Conservation (phyloP, 2,797 vertebrate species). For the Sebastes diaconus region DNA sequence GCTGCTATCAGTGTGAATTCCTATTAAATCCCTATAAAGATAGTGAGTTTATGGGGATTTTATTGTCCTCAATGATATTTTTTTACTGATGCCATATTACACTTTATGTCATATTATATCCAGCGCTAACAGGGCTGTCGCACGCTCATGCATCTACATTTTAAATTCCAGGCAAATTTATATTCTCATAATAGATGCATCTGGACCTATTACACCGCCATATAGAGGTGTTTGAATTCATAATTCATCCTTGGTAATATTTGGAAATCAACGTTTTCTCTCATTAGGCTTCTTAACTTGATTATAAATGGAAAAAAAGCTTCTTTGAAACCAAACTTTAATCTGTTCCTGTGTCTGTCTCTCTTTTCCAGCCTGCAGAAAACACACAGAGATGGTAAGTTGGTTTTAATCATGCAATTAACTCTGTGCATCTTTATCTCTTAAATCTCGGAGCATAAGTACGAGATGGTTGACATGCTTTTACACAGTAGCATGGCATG, state of each 20-base stretch:
- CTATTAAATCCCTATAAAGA: not conserved
- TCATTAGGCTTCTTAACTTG: not conserved
- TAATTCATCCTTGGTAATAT: not conserved
- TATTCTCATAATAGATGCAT: not conserved
- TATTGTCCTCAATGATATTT: not conserved
- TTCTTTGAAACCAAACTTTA: not conserved
- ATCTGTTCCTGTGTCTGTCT: not conserved
- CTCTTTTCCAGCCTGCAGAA: slow-evolving; percentile 58
- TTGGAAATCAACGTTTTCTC: not conserved
- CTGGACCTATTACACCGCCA: not conserved
- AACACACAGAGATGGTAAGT: slow-evolving; percentile 68
- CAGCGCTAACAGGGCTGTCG: not conserved
- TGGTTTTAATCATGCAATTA: not conserved
- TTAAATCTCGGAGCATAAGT: not conserved
- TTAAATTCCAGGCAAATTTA: not conserved
- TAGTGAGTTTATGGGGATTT: not conserved
- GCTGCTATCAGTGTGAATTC: not conserved
- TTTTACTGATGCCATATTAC: not conserved
- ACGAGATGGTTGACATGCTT: not conserved
- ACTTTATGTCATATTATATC: not conserved
- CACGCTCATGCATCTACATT: not conserved
- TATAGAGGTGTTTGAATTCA: not conserved
- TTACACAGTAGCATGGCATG: not conserved
- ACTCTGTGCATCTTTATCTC: not conserved
- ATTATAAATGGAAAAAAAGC: not conserved